Conservation (phyloP, 2,888 invertebrate species). For the Exephanes ischioxanthus region DNA sequence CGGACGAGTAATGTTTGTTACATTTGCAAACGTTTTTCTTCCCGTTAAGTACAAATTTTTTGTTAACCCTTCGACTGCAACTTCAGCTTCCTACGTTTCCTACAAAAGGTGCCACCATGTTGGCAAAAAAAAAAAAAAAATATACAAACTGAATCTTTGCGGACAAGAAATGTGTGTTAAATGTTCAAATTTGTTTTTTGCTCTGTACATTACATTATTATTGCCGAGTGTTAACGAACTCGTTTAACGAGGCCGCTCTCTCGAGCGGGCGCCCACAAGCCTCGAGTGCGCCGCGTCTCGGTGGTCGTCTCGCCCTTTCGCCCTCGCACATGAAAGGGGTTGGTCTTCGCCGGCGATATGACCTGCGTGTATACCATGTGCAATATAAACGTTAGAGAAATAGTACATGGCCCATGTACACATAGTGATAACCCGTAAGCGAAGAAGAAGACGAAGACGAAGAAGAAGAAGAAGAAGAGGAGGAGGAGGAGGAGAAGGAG, state of each 20-base stretch:
- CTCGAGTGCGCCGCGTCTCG: slow-evolving; percentile 9
- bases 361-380: neutral
- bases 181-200: neutral
- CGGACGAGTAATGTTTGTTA: too few species aligned
- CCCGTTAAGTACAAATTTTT: too few species aligned
- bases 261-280: slow-evolving; percentile 12
- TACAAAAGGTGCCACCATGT: too few species aligned
- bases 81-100: too few species aligned
- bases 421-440: slow-evolving; percentile 31
- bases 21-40: too few species aligned
- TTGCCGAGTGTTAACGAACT: slow-evolving; percentile 78
- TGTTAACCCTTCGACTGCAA: too few species aligned
- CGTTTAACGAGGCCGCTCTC: slow-evolving; percentile 73
- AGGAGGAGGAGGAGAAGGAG: slow-evolving; percentile 36
- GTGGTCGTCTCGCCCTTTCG: slow-evolving; percentile 14
- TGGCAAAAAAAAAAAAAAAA: too few species aligned
- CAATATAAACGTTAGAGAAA: slow-evolving; percentile 8
- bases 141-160: too few species aligned
- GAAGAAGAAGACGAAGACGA: slow-evolving; percentile 20
- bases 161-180: neutral
- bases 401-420: slow-evolving; percentile 12
- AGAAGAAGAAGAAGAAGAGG: slow-evolving; percentile 34
- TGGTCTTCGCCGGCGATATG: neutral
- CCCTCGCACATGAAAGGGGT: slow-evolving; percentile 24
- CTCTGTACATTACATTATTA: slow-evolving; percentile 75